Evolutionary conservation across 35 echinoderm and acorn worm genomes (phyloP), one percentile per base, ranked within the genome.

Genomic region (Eucidaris tribuloides): DNA sequence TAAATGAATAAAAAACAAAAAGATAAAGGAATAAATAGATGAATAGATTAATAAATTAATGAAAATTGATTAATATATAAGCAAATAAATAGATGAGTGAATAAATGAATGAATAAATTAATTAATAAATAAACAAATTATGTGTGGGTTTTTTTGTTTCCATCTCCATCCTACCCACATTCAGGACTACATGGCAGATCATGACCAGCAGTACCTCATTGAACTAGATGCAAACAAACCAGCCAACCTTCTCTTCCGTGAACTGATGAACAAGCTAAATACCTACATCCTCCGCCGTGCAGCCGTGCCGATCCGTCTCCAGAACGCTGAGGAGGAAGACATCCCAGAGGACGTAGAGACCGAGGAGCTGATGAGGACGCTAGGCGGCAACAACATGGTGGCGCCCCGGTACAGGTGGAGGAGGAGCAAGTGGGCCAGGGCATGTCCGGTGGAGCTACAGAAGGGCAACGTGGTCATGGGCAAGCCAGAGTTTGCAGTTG

Each of bases 401-500:
- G 95, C 95, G 4, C 95, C 95, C 4, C 42, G 95, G 24, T 98
- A 98, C 50, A 83, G 95, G 14, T 98, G 95, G 95, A 89, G 95
- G 20, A 76, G 95, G 65, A 90, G 90, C 79, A 89, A 88, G 35
- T 98, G 95, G 95, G 95, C 62, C 9, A 78, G 95, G 34, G 83
- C 79, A 18, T 98, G 95, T 60, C 95, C 95, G 32, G 95, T 98
- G 24, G 90, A 98, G 59, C 83, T 98, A 4, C 95, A 98, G 77
- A 89, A 76, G 44, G 95, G 95, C 29, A 98, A 98, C 59, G 95
- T 98, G 5, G 90, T 98, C 9, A 89, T 82, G 43, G 95, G 95
- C 17, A 98, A 98, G 64, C 95, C 95, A 45, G 95, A 98, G 50
- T 98, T 86, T 90, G 95, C 95, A 28, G 95, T 98, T 45, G 89